These are phyloP conservation scores for Eueides isabella DNA, from an alignment of 1,140 invertebrate species.

Conservation along the genomic window DNA sequence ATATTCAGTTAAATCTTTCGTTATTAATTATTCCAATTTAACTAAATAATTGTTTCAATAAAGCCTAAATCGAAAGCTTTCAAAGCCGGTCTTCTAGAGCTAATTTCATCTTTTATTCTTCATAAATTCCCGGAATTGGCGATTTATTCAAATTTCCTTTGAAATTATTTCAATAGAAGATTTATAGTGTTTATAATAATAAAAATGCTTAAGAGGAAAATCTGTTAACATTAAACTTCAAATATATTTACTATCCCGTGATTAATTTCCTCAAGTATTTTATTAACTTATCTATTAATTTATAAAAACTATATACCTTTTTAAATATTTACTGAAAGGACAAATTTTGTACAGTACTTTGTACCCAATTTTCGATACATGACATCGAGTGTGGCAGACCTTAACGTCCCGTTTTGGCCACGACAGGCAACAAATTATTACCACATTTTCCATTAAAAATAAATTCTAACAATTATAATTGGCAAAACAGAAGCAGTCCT, in stretches of 20 bases:
- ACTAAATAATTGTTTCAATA: slow-evolving; percentile 9
- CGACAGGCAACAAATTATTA: too few relatives aligned
- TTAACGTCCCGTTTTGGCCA: too few relatives aligned
- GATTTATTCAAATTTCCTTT: neutral
- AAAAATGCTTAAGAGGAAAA: neutral
- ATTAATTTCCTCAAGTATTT: too few relatives aligned
- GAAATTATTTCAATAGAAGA: neutral
- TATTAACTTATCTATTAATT: too few relatives aligned
- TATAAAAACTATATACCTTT: too few relatives aligned
- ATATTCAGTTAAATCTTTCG: neutral
- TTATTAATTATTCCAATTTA: slow-evolving; percentile 11
- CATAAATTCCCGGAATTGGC: neutral
- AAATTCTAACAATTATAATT: neutral
- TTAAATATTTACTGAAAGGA: too few relatives aligned
- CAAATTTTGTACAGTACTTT: too few relatives aligned
- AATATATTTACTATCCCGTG: too few relatives aligned
- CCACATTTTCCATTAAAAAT: neutral
- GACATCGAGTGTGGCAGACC: too few relatives aligned
- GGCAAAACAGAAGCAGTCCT: neutral
- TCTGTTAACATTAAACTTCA: too few relatives aligned
- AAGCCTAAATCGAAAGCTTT: neutral
- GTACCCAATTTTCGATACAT: too few relatives aligned
- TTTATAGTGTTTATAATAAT: neutral
- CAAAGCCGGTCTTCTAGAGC: neutral
- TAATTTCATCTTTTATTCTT: slow-evolving; percentile 8